phyloP scores from a whole-genome alignment of 2,113 vertebrate species.

The Chionodraco myersi region DNA sequence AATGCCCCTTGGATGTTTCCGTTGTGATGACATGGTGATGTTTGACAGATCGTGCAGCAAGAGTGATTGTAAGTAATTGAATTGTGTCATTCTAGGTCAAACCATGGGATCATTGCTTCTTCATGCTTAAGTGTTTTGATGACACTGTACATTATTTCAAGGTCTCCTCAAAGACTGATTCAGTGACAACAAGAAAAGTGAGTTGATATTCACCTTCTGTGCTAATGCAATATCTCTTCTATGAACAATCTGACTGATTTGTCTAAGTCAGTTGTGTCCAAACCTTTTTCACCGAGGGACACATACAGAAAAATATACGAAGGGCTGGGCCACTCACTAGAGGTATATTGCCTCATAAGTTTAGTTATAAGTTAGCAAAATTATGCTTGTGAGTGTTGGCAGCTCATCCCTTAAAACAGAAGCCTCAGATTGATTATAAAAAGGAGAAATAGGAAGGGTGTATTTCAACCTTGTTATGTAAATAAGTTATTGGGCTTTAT shows the following conservation, averaged over 20 bases:
- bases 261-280: no score
- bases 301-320: no score
- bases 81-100: slow-evolving; percentile 84
- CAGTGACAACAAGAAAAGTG: slow-evolving; percentile 90
- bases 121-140: slow-evolving; percentile 92
- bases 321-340: no score
- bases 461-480: no score
- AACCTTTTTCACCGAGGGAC: no score
- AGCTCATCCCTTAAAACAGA: no score
- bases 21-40: slow-evolving; percentile 3
- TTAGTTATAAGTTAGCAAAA: no score
- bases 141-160: slow-evolving; percentile 90
- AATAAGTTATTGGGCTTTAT: no score
- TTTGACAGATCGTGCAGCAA: not conserved
- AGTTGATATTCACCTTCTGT: slow-evolving; percentile 38
- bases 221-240: not conserved
- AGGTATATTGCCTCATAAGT: no score
- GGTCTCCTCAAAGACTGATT: slow-evolving; percentile 86
- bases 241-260: not conserved
- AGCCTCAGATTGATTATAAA: no score
- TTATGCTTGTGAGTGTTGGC: no score
- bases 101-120: slow-evolving; percentile 88
- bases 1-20: not conserved
- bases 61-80: not conserved
- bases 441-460: no score